phyloP scores from a whole-genome alignment of 2,797 vertebrate genomes.

The Mormyrus proboscirostris region DNA sequence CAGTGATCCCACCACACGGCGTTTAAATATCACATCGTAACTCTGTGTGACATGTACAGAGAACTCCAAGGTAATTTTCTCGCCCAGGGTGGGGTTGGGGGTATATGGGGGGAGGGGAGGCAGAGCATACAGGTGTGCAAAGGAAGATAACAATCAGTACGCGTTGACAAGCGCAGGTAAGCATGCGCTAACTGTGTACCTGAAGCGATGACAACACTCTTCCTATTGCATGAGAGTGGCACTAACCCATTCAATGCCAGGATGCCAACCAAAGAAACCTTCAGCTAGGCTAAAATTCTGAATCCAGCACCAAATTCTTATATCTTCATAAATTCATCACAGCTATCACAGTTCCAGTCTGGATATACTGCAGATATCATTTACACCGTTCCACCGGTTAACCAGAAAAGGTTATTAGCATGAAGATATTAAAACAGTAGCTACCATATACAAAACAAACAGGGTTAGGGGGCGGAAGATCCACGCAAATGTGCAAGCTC shows the following conservation, averaged over 20 bases:
- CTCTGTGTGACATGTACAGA: neutral
- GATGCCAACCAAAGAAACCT: neutral
- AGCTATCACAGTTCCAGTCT: neutral
- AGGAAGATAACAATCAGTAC: constrained; percentile 25
- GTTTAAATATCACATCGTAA: neutral
- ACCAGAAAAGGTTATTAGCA: neutral
- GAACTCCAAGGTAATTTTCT: neutral
- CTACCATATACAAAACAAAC: neutral
- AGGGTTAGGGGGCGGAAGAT: neutral
- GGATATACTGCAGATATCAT: neutral
- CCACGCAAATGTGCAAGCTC: neutral
- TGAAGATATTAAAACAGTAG: neutral
- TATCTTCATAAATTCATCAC: neutral
- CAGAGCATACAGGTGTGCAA: constrained; percentile 22
- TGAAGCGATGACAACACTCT: neutral
- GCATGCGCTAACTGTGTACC: neutral
- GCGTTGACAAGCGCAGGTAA: constrained; percentile 22
- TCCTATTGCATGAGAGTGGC: neutral
- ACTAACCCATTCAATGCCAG: constrained; percentile 20
- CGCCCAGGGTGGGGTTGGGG: neutral
- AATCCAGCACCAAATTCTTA: neutral
- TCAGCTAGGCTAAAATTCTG: neutral
- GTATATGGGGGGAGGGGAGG: neutral
- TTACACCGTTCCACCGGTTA: neutral
- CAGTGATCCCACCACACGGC: neutral